phyloP scores from a whole-genome alignment of 2,888 invertebrate species.

The Standfussiana lucernea region DNA sequence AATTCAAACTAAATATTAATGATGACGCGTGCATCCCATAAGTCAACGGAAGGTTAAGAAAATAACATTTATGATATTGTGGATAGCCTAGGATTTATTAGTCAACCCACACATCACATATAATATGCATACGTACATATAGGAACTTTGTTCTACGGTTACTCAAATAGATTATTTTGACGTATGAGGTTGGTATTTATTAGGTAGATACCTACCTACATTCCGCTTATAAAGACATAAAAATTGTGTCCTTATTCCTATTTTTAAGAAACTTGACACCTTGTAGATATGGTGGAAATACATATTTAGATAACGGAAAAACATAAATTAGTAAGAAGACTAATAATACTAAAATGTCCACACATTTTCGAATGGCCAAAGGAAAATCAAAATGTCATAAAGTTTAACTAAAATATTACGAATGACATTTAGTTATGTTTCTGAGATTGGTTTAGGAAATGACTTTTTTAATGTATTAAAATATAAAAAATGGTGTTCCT shows the following conservation, averaged over 20 bases:
- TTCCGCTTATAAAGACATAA: background rate
- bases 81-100: background rate
- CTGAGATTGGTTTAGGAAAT: background rate
- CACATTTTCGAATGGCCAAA: slow-evolving; percentile 7
- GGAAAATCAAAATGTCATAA: slow-evolving; percentile 16
- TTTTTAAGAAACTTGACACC: background rate
- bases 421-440: slow-evolving; percentile 19
- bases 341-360: slow-evolving; percentile 28
- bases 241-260: background rate
- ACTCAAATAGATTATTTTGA: background rate
- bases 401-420: slow-evolving; percentile 4
- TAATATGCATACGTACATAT: background rate
- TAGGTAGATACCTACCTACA: background rate
- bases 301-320: slow-evolving; percentile 24
- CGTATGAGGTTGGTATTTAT: background rate
- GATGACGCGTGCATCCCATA: slow-evolving; percentile 39
- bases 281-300: background rate
- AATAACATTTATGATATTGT: slow-evolving; percentile 27
- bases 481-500: too few species aligned
- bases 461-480: background rate
- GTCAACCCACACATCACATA: background rate
- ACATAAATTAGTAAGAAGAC: slow-evolving; percentile 15
- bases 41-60: slow-evolving; percentile 38
- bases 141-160: background rate
- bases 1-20: slow-evolving; percentile 49